phyloP scores from a whole-genome alignment of 2,888 invertebrate genomes.

The Rambutsinella grinnellia region DNA sequence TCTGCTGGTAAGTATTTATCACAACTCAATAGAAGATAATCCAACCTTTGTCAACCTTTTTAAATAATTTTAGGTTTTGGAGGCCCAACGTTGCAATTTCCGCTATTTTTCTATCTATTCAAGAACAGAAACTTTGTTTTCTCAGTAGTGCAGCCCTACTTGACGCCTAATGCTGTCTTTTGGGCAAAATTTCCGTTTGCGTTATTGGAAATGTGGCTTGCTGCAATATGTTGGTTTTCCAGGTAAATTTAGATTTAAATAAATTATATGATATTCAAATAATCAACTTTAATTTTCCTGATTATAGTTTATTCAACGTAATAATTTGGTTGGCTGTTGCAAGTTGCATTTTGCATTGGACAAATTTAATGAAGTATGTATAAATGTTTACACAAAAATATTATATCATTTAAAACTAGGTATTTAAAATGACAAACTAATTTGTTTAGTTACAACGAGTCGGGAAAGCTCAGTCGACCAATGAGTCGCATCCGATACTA shows the following conservation, averaged over 20 bases:
- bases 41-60: no score
- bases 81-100: neutral
- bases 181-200: neutral
- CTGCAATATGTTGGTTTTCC: neutral
- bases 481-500: neutral
- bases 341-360: conserved; percentile 1
- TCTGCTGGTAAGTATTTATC: no score
- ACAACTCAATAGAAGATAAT: no score
- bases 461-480: neutral
- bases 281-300: neutral
- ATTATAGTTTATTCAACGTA: neutral
- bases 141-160: neutral
- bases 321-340: conserved; percentile 2
- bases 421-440: no score
- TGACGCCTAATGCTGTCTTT: neutral
- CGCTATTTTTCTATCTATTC: neutral
- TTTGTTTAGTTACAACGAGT: neutral
- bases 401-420: neutral
- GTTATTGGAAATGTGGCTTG: conserved; percentile 4
- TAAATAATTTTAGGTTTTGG: neutral
- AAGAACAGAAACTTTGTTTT: conserved; percentile 1
- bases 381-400: neutral
- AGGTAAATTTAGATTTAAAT: no score
- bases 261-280: no score
- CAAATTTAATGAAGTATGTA: neutral